These are phyloP conservation scores for Heterotilapia buettikoferi DNA, from an alignment of 2,113 vertebrate species.

Conservation along the genomic window DNA sequence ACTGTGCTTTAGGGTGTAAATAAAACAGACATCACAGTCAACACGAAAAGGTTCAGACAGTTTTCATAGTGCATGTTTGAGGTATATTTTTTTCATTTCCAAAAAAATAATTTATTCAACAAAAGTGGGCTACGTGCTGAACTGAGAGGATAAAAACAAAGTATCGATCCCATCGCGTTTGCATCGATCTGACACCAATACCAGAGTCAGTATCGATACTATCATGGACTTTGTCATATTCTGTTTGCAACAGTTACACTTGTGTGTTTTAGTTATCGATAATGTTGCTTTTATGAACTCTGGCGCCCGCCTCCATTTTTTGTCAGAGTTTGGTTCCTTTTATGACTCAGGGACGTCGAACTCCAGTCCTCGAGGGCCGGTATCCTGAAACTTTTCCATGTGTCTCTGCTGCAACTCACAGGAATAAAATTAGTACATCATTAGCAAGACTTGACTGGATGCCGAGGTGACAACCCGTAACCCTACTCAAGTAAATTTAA, in stretches of 20 bases:
- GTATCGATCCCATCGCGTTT: fast-evolving
- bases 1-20: background rate
- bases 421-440: background rate
- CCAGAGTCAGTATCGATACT: fast-evolving
- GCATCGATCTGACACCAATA: background rate
- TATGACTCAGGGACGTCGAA: fast-evolving
- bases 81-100: too few relatives aligned
- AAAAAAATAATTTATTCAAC: too few relatives aligned
- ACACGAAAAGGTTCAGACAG: fast-evolving
- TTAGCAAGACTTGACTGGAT: background rate
- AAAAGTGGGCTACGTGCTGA: too few relatives aligned
- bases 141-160: background rate
- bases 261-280: background rate
- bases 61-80: background rate
- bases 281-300: background rate
- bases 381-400: background rate
- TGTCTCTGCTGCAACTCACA: background rate
- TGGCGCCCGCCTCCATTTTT: background rate
- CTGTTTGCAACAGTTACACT: background rate
- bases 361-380: background rate
- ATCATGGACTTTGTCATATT: background rate
- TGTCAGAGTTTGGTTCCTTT: background rate
- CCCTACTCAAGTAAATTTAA: background rate
- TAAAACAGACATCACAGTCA: background rate
- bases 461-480: fast-evolving